Evolutionary conservation across 2,113 vertebrate species (phyloP).

Genomic region (Columba janthina): DNA sequence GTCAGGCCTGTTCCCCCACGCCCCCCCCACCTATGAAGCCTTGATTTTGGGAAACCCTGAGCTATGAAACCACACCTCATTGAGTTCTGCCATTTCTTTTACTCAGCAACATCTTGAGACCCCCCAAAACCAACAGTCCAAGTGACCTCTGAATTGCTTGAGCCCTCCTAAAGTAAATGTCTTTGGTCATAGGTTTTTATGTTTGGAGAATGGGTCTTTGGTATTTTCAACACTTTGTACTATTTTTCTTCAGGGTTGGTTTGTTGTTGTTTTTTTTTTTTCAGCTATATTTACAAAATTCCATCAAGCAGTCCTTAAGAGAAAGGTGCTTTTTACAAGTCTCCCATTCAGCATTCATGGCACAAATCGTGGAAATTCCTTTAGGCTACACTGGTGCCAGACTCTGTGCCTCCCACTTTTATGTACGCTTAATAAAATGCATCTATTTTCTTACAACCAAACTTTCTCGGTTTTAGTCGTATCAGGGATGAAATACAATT

Average conservation of each 20-base stretch:
- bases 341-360: constrained; percentile 63
- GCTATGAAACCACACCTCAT: background rate
- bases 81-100: background rate
- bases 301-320: constrained; percentile 18
- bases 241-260: background rate
- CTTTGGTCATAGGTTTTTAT: background rate
- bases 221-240: background rate
- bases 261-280: constrained; percentile 1
- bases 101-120: background rate
- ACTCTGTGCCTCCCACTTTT: constrained; percentile 57
- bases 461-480: background rate
- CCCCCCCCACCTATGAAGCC: accelerated
- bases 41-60: background rate
- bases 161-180: background rate
- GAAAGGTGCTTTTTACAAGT: constrained; percentile 65
- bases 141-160: background rate
- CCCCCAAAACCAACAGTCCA: background rate
- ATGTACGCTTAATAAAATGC: constrained; percentile 14
- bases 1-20: background rate
- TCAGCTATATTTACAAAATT: constrained; percentile 37
- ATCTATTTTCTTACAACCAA: constrained; percentile 24
- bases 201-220: background rate
- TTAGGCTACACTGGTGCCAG: constrained; percentile 52
- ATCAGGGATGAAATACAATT: constrained; percentile 15
- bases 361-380: constrained; percentile 69